Conservation (phyloP, 2,888 invertebrate species). For the Calephelis perditalis region DNA sequence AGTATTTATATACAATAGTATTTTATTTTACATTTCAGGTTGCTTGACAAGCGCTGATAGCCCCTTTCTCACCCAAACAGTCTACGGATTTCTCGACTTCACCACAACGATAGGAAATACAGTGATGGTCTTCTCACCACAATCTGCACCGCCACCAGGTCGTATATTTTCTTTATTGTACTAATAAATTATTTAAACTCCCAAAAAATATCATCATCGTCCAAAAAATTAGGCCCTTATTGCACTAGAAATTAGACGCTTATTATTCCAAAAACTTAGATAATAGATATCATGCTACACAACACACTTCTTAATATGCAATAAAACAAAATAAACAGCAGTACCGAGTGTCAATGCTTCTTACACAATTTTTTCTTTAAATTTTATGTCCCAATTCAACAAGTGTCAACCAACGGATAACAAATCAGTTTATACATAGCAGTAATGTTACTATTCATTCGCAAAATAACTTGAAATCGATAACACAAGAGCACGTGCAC, state of each 20-base stretch:
- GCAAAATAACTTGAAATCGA: no score
- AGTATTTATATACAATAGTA: not conserved
- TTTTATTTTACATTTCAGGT: constrained; percentile 32
- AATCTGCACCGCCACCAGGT: constrained; percentile 87
- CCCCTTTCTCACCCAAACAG: constrained; percentile 87
- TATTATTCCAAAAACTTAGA: constrained; percentile 9
- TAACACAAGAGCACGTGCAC: not conserved
- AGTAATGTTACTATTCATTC: no score
- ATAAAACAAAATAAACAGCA: no score
- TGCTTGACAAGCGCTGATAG: constrained; percentile 34
- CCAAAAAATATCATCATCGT: constrained; percentile 16
- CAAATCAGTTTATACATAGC: no score
- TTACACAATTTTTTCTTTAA: no score
- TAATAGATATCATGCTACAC: no score
- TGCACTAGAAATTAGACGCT: not conserved
- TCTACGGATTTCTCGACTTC: constrained; percentile 95
- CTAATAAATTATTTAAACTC: constrained; percentile 14
- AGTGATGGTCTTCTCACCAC: constrained; percentile 95
- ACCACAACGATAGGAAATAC: constrained; percentile 96
- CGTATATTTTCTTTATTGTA: constrained; percentile 28
- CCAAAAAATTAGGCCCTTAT: not conserved
- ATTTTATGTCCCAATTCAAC: no score
- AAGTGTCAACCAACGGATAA: no score
- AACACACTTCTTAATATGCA: no score
- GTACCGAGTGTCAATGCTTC: no score